Evolutionary conservation across 2,888 invertebrate species (phyloP).

Genomic region (Dorcus hopei): DNA sequence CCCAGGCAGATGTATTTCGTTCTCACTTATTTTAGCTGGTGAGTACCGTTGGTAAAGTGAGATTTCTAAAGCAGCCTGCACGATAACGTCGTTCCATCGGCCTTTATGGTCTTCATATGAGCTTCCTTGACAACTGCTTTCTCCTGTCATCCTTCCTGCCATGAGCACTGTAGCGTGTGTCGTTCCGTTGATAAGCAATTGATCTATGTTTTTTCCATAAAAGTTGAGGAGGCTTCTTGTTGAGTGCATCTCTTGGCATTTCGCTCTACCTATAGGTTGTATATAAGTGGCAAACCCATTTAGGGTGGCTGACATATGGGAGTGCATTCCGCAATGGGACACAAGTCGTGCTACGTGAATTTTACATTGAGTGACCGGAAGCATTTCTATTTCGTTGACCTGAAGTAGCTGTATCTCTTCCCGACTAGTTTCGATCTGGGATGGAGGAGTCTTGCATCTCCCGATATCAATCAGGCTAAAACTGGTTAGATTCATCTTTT

Average conservation of each 20-base stretch:
- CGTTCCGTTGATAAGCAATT: conserved; percentile 1
- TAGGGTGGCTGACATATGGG: conserved; percentile 1
- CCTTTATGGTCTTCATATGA: conserved; percentile 7
- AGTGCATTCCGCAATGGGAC: conserved; percentile 5
- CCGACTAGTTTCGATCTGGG: neutral
- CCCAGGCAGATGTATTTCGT: conserved; percentile 6
- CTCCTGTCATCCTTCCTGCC: conserved; percentile 5
- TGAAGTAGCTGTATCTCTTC: conserved; percentile 3
- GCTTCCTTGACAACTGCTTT: neutral
- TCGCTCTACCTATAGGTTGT: neutral
- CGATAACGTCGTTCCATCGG: conserved; percentile 1
- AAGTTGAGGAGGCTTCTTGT: neutral
- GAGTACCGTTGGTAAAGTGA: neutral
- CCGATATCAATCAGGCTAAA: conserved; percentile 2
- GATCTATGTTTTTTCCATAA: conserved; percentile 5
- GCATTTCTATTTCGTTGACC: neutral
- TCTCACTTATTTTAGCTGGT: conserved; percentile 2
- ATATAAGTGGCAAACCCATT: conserved; percentile 2
- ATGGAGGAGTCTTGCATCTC: neutral
- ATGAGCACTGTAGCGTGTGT: neutral
- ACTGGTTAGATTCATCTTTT: conserved; percentile 1
- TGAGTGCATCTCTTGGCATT: conserved; percentile 4
- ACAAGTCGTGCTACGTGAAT: conserved; percentile 3
- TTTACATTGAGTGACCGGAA: conserved; percentile 2
- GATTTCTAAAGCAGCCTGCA: conserved; percentile 5